phyloP scores from a whole-genome alignment of 2,888 invertebrate species.

The Arenicola marina region DNA sequence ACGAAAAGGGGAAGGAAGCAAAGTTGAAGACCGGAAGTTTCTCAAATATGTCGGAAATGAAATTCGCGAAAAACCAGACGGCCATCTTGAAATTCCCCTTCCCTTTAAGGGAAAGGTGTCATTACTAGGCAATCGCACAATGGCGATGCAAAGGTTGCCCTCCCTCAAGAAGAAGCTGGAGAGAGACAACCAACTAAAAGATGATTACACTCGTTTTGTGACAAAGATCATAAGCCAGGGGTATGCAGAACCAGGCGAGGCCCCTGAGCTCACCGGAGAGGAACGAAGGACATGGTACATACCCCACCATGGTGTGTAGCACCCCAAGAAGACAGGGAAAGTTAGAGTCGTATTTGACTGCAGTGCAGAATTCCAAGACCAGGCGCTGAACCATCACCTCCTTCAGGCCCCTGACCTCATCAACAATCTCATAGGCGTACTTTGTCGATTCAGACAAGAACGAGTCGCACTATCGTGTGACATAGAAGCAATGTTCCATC shows the following conservation, averaged over 20 bases:
- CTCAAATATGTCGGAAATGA: neutral
- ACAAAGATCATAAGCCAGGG: neutral
- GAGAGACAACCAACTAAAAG: neutral
- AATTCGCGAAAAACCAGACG: too few species aligned
- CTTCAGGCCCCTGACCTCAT: conserved; percentile 6
- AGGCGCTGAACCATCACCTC: neutral
- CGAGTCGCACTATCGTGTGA: neutral
- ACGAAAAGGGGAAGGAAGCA: too few species aligned
- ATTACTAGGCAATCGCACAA: neutral
- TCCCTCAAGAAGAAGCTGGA: neutral
- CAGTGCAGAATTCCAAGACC: neutral
- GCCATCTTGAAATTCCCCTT: too few species aligned
- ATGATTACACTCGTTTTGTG: neutral
- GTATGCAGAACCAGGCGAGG: neutral
- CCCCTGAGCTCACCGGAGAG: neutral
- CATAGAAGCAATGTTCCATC: conserved; percentile 10
- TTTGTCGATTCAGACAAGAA: conserved; percentile 1
- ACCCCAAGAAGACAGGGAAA: neutral
- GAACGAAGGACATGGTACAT: conserved; percentile 2
- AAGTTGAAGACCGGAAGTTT: conserved; percentile 4
- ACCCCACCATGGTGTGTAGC: conserved; percentile 6
- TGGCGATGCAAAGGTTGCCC: neutral
- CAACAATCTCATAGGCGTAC: conserved; percentile 3
- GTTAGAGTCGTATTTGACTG: conserved; percentile 4
- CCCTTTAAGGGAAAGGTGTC: neutral